Conservation (phyloP, 2,888 invertebrate genomes). For the Mythimna impura region DNA sequence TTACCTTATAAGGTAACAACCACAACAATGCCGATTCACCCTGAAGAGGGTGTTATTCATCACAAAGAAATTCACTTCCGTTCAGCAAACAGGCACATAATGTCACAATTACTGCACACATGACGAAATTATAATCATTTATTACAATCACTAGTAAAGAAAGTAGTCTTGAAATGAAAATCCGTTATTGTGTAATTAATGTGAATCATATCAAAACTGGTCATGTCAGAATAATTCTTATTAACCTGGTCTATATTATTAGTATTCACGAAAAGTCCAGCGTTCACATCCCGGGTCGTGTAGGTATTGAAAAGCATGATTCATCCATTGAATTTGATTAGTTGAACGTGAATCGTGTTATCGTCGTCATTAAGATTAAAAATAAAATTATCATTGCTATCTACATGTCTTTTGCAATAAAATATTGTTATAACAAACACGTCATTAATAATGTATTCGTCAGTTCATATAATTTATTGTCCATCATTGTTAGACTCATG, state of each 20-base stretch:
- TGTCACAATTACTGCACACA: conserved; percentile 23
- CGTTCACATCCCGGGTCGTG: conserved; percentile 33
- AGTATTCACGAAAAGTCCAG: conserved; percentile 39
- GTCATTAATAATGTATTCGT: conserved; percentile 5
- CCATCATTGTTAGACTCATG: neutral
- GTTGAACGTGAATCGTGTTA: conserved; percentile 6
- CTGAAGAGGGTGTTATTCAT: conserved; percentile 20
- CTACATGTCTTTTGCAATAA: conserved; percentile 29
- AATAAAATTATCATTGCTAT: conserved; percentile 28
- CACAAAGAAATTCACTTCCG: conserved; percentile 31
- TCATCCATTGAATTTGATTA: conserved; percentile 31
- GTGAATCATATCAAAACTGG: conserved; percentile 44
- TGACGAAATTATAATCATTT: conserved; percentile 37
- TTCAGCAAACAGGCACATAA: neutral
- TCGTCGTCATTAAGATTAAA: neutral
- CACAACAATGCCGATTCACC: neutral
- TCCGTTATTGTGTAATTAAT: conserved; percentile 36
- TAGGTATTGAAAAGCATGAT: conserved; percentile 32
- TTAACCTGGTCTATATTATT: conserved; percentile 10
- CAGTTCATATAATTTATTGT: neutral
- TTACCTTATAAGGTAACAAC: conserved; percentile 9
- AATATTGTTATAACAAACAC: conserved; percentile 9
- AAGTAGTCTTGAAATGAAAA: conserved; percentile 24
- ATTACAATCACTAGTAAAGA: conserved; percentile 5
- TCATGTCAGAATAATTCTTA: conserved; percentile 16